These are phyloP conservation scores for Bradypodion pumilum DNA, from an alignment of 2,797 vertebrate genomes.

Conservation along the genomic window DNA sequence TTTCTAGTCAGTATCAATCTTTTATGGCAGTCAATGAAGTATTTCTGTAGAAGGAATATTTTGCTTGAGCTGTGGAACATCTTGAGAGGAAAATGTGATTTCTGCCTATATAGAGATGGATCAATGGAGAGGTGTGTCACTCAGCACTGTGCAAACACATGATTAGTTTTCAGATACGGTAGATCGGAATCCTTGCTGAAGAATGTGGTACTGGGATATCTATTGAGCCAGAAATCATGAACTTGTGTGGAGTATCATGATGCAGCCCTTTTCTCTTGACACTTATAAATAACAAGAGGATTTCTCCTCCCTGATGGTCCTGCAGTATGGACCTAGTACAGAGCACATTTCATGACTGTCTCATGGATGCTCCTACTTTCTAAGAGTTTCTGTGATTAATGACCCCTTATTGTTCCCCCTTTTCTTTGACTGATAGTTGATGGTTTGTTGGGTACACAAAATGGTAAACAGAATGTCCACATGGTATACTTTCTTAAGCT, in stretches of 20 bases:
- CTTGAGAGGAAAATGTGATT: neutral
- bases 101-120: neutral
- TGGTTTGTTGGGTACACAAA: neutral
- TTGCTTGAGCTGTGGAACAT: neutral
- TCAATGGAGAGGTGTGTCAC: neutral
- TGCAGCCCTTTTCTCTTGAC: neutral
- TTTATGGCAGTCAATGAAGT: neutral
- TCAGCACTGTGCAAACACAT: neutral
- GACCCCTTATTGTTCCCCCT: neutral
- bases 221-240: neutral
- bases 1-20: neutral
- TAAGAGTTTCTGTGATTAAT: too few relatives aligned
- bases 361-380: too few relatives aligned
- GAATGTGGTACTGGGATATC: neutral
- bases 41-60: neutral
- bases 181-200: neutral
- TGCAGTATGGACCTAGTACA: too few relatives aligned
- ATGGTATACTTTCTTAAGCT: too few relatives aligned
- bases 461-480: neutral
- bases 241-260: neutral
- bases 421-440: neutral
- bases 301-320: neutral
- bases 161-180: neutral
- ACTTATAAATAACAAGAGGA: neutral
- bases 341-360: too few relatives aligned